A percentile compares a stretch with the other conserved stretches of the same genome.
phyloP scores from a whole-genome alignment of 2,797 vertebrate species.

The Pangasius djambal region DNA sequence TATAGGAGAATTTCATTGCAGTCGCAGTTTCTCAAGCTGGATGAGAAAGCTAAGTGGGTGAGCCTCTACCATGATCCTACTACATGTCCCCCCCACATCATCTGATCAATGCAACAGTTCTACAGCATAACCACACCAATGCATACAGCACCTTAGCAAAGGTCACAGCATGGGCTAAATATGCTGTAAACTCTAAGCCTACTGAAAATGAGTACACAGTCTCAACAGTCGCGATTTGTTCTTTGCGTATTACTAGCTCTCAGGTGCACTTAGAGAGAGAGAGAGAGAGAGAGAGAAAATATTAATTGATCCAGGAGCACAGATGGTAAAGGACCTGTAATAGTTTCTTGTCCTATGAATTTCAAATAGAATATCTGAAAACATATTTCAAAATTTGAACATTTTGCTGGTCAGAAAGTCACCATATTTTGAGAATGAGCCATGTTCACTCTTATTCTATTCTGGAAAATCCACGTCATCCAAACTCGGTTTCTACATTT shows the following conservation, averaged over 20 bases:
- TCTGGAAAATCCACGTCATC: neutral
- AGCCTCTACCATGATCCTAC: neutral
- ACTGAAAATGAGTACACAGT: neutral
- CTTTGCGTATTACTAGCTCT: neutral
- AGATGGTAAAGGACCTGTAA: too few relatives aligned
- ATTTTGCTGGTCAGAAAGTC: neutral
- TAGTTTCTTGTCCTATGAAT: too few relatives aligned
- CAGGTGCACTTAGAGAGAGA: neutral
- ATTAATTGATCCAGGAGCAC: too few relatives aligned
- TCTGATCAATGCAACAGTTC: neutral
- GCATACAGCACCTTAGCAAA: slow-evolving; percentile 2
- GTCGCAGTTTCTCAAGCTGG: slow-evolving; percentile 61
- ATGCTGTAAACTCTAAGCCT: neutral
- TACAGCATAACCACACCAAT: neutral
- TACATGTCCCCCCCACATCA: neutral
- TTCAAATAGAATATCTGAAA: neutral
- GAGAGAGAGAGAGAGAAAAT: too few relatives aligned
- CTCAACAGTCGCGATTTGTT: neutral
- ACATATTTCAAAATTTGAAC: neutral
- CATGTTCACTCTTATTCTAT: neutral
- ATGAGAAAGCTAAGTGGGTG: slow-evolving; percentile 75
- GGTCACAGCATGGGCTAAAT: neutral
- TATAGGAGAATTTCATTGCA: too few relatives aligned
- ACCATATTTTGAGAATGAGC: neutral
- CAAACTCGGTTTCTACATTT: neutral